Percentiles rank a stretch among this genome's conserved stretches.
Conservation (phyloP, 2,113 vertebrate species). For the Stigmatopora nigra region DNA sequence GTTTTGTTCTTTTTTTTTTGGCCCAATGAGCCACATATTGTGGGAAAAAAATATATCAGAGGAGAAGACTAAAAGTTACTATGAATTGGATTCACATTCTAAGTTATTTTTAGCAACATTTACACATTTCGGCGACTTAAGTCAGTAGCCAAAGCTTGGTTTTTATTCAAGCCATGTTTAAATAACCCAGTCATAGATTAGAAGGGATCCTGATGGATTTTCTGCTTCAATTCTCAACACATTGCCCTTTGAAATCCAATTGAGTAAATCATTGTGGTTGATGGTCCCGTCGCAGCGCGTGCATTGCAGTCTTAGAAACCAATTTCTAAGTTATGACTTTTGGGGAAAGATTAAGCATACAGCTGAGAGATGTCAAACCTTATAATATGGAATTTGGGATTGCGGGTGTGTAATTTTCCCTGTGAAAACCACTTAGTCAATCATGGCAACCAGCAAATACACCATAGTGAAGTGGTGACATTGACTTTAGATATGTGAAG, state of each 20-base stretch:
- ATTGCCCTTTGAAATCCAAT: constrained; percentile 9
- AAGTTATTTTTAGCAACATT: too few relatives aligned
- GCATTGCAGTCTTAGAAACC: background rate
- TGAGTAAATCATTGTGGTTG: constrained; percentile 14
- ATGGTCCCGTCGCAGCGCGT: background rate
- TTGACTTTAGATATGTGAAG: constrained; percentile 7
- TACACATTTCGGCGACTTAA: background rate
- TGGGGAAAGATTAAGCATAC: constrained; percentile 10
- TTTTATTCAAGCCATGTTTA: background rate
- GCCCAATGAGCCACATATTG: too few relatives aligned
- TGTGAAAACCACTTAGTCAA: constrained; percentile 13
- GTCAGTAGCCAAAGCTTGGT: too few relatives aligned
- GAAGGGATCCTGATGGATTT: background rate
- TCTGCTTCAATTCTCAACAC: constrained; percentile 3
- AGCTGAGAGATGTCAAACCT: constrained; percentile 1
- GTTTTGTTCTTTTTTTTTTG: too few relatives aligned
- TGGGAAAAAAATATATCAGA: too few relatives aligned
- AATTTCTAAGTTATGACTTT: constrained; percentile 2
- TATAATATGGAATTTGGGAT: constrained; percentile 11
- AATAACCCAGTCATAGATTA: background rate
- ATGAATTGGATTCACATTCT: too few relatives aligned
- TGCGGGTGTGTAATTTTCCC: constrained; percentile 15
- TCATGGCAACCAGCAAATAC: background rate
- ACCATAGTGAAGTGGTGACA: constrained; percentile 6
- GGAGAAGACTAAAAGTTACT: too few relatives aligned